A percentile compares a stretch with the other conserved stretches of the same genome.
Evolutionary conservation across 2,797 vertebrate genomes (phyloP).

Genomic region (Luscinia megarhynchos): DNA sequence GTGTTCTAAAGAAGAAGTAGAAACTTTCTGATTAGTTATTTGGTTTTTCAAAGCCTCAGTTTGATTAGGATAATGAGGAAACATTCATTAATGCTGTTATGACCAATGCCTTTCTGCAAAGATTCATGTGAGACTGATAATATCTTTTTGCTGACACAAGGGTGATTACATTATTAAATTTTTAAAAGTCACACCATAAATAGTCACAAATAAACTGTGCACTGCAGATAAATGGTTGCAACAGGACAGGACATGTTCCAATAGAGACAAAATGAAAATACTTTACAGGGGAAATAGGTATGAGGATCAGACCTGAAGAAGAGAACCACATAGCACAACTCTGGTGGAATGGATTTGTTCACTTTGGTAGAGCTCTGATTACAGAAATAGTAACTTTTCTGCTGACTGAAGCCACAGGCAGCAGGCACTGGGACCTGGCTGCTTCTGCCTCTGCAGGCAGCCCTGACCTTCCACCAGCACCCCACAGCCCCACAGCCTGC

Average conservation of each 20-base stretch:
- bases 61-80: neutral
- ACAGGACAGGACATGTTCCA: neutral
- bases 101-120: neutral
- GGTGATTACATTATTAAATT: neutral
- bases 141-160: neutral
- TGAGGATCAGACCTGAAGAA: neutral
- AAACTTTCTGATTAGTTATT: neutral
- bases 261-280: neutral
- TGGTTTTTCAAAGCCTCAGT: neutral
- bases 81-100: neutral
- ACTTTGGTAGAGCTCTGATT: neutral
- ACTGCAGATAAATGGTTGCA: neutral
- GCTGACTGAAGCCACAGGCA: neutral
- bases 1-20: neutral
- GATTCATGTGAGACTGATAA: neutral
- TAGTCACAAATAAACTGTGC: neutral
- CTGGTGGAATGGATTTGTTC: neutral
- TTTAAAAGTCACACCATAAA: neutral
- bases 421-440: neutral
- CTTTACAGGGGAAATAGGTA: neutral
- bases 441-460: neutral
- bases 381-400: neutral
- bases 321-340: accelerated
- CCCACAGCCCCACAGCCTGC: neutral
- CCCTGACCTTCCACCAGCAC: neutral